Evolutionary conservation across 2,888 invertebrate genomes (phyloP), one percentile per base, ranked within the genome.

Genomic region (Platycnemis pennipes): DNA sequence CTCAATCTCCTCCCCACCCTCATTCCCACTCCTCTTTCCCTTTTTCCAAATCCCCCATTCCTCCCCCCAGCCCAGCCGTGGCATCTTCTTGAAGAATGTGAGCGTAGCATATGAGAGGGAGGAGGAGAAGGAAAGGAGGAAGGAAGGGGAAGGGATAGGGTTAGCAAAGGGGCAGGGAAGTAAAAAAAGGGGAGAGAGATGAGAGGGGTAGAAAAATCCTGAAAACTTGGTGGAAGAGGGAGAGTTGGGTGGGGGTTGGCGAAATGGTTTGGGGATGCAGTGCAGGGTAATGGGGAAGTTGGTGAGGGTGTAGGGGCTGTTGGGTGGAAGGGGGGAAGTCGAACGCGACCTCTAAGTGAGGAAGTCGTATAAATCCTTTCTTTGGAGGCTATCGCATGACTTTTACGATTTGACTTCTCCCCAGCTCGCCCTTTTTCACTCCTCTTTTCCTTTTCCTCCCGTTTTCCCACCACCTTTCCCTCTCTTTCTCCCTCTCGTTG

Each of bases 331-430:
- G 89, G 22, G 89, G 37, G 89, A 89, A 89, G 89, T 89, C 89
- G 89, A 91, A 91, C 91, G 91, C 91, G 91, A 91, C 91, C 91
- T 91, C 91, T 91, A 91, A 91, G 91, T 91, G 91, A 91, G 91
- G 91, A 91, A 91, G 91, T 91, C 91, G 44, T 91, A 91, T 91
- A 91, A 91, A 91, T 91, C 91, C 91, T 69, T 91, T 91, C 91
- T 91, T 91, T 91, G 37, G 56, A 91, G 91, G 91, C 91, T 91
- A 91, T 91, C 91, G 91, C 91, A 91, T 91, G 91, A 91, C 91
- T 91, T 91, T 91, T 91, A 91, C 91, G 91, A 69, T 91, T 69
- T 56, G 91, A 91, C 91, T 69, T 91, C 91, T 77, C 77, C 77
- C 77, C 77, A 77, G 77, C 37, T 77, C 77, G 77, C 77, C 77